Evolutionary conservation across 2,113 vertebrate genomes (phyloP), one percentile per base, ranked within the genome.

Genomic region (Phycodurus eques): DNA sequence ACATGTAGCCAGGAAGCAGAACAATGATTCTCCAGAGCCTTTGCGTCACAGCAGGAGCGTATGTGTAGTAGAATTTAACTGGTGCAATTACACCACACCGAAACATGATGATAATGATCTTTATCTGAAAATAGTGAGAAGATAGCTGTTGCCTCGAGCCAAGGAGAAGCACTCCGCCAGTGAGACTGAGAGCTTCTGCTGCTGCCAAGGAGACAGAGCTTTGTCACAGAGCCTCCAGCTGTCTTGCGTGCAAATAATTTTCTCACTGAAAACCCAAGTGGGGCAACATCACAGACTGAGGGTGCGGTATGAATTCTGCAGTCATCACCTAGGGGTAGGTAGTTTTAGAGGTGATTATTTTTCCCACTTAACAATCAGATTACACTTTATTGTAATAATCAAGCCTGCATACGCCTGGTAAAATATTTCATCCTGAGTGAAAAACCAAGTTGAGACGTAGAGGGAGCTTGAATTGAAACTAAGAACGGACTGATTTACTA

Each of bases 151-250:
- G 87, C 89, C 88, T 85, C 71, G 64, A 81, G 88, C 87, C 81
- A 83, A 85, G 88, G 78, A 77, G 80, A 88, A 85, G 83, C 80
- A 81, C 87, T 84, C 77, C 83, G 85, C 70, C 78, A 81, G 83
- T 81, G 84, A 77, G 85, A 71, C 75, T 17, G 85, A 85, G 80
- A 74, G 80, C 81, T 85, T 85, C 83, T 83, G 81, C 73, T 83
- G 76, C 85, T 85, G 88, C 85, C 87, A 79, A 79, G 74, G 82
- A 90, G 85, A 88, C 74, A 20, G 70, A 80, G 85, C 80, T 84
- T 83, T 83, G 83, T 85, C 85, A 75, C 77, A 20, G 75, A 88
- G 87, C 82, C 87, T 83, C 84, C 86, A 84, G 87, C 84, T 76
- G 83, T 85, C 87, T 76, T 83, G 79, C 81, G 83, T 77, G 87